Percentiles rank a stretch among this genome's conserved stretches.
Evolutionary conservation across 1,140 invertebrate genomes (phyloP).

Genomic region (Drosophila orena): DNA sequence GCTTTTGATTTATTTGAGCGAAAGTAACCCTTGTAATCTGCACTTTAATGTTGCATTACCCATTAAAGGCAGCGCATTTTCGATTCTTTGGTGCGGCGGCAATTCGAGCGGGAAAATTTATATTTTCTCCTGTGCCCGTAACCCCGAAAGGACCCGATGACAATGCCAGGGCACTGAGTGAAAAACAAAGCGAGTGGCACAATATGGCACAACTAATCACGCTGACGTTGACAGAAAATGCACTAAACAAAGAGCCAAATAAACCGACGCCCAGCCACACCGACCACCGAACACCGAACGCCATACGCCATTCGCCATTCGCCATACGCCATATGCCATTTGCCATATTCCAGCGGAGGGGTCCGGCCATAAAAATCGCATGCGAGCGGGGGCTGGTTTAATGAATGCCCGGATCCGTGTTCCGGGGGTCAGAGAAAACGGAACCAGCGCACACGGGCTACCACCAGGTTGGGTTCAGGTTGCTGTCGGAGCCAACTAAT

Average conservation of each 20-base stretch:
- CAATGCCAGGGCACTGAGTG: constrained; percentile 31
- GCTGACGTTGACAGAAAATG: constrained; percentile 73
- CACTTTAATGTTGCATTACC: neutral
- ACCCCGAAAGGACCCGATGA: constrained; percentile 35
- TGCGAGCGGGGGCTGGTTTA: constrained; percentile 46
- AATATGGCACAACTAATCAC: constrained; percentile 70
- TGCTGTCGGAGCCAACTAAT: constrained; percentile 63
- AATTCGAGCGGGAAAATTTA: constrained; percentile 14
- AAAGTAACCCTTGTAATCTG: no score
- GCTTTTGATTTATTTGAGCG: no score
- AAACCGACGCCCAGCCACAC: constrained; percentile 39
- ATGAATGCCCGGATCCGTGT: constrained; percentile 43
- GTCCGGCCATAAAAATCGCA: constrained; percentile 57
- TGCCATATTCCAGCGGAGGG: constrained; percentile 42
- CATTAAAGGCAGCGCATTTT: neutral
- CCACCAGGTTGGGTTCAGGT: constrained; percentile 41
- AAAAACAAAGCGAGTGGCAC: constrained; percentile 45
- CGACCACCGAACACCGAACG: constrained; percentile 8
- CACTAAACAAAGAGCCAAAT: constrained; percentile 59
- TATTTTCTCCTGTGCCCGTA: constrained; percentile 14
- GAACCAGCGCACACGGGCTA: constrained; percentile 40
- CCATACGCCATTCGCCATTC: neutral
- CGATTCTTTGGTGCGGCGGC: neutral
- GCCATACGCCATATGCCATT: constrained; percentile 14
- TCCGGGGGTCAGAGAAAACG: constrained; percentile 35